Evolutionary conservation across 2,797 vertebrate genomes (phyloP).

Genomic region (Salmo trutta): DNA sequence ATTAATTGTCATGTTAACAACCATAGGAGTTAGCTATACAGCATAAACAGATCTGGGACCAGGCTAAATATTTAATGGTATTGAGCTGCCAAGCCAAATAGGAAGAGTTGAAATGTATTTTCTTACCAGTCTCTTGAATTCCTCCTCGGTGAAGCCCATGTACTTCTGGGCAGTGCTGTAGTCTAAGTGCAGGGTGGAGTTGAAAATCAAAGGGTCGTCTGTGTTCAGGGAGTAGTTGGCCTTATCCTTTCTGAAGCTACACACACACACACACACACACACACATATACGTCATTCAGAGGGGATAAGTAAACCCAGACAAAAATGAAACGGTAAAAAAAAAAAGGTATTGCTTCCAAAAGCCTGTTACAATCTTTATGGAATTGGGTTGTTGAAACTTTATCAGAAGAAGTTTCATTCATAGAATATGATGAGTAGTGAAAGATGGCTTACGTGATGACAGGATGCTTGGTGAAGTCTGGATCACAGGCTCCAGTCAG

Average conservation of each 20-base stretch:
- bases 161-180: conserved; percentile 73
- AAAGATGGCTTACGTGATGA: conserved; percentile 80
- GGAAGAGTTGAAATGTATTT: neutral
- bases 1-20: too few relatives aligned
- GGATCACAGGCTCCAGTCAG: conserved; percentile 86
- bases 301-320: neutral
- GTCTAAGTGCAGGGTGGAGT: conserved; percentile 84
- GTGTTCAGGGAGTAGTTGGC: conserved; percentile 93
- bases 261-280: conserved; percentile 4
- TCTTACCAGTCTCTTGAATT: conserved; percentile 86
- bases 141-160: conserved; percentile 91
- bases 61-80: neutral
- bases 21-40: too few relatives aligned
- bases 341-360: too few relatives aligned
- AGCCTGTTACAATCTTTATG: too few relatives aligned
- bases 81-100: neutral
- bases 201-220: conserved; percentile 92
- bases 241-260: conserved; percentile 85
- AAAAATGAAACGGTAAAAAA: neutral
- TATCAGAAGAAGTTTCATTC: neutral
- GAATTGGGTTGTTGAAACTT: neutral
- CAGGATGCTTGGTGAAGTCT: conserved; percentile 81
- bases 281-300: too few relatives aligned
- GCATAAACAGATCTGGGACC: too few relatives aligned
- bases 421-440: neutral